These are phyloP conservation scores for Pangasius macronema DNA, from an alignment of 2,797 vertebrate species.

Conservation along the genomic window DNA sequence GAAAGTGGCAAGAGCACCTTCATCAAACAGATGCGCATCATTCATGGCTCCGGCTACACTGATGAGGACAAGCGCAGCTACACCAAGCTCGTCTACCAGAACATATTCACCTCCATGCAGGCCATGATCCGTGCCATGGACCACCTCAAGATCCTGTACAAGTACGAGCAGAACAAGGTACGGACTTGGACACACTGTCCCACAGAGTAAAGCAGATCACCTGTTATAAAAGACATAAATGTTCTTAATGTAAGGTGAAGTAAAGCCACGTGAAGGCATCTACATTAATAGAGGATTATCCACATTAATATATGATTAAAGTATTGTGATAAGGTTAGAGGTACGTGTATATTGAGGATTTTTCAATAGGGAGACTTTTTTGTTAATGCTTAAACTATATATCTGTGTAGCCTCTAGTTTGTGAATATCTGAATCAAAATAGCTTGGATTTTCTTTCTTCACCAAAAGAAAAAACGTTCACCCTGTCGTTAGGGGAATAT, in stretches of 20 bases:
- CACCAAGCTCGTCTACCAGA: constrained; percentile 97
- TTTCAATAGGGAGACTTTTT: neutral
- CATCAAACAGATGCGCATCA: constrained; percentile 99
- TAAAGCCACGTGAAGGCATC: neutral
- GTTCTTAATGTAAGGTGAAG: neutral
- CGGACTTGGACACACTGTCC: neutral
- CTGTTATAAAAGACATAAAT: neutral
- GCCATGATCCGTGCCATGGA: constrained; percentile 97
- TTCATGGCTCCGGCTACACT: constrained; percentile 95
- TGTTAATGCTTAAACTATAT: neutral
- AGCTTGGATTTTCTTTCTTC: no score
- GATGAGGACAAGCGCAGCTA: constrained; percentile 97
- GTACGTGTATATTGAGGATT: neutral
- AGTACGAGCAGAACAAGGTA: constrained; percentile 96
- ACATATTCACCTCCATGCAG: constrained; percentile 99
- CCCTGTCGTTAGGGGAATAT: neutral
- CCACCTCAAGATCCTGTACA: constrained; percentile 92
- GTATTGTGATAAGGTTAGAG: no score
- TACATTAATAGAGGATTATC: no score
- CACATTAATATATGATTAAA: neutral
- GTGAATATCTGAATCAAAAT: neutral
- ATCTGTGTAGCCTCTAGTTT: neutral
- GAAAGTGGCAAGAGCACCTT: constrained; percentile 99
- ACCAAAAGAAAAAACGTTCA: neutral
- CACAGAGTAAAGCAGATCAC: neutral